Evolutionary conservation across 2,888 invertebrate species (phyloP).

Genomic region (Girardia tigrina): DNA sequence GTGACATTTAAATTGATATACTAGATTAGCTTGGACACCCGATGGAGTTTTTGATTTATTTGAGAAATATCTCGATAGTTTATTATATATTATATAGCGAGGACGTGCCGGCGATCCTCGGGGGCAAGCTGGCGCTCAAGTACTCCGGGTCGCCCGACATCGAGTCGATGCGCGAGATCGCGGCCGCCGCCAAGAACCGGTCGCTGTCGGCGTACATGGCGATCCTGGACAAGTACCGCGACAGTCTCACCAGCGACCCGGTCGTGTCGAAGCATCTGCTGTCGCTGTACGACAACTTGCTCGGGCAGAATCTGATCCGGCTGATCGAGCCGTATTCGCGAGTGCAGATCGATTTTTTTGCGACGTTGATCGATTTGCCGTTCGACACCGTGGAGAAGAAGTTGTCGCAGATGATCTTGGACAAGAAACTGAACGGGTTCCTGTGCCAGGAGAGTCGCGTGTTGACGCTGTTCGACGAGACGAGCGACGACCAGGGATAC

Average conservation of each 20-base stretch:
- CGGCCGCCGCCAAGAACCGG: conserved; percentile 83
- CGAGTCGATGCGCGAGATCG: conserved; percentile 93
- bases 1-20: too few species aligned
- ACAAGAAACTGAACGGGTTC: conserved; percentile 80
- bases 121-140: conserved; percentile 87
- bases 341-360: conserved; percentile 73
- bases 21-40: too few species aligned
- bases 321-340: conserved; percentile 96
- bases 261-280: conserved; percentile 91
- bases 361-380: conserved; percentile 73
- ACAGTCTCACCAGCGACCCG: conserved; percentile 80
- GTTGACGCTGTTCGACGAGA: conserved; percentile 87
- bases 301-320: conserved; percentile 92
- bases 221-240: conserved; percentile 69
- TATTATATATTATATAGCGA: too few species aligned
- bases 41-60: too few species aligned
- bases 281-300: conserved; percentile 88
- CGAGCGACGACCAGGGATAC: conserved; percentile 83
- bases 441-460: conserved; percentile 96
- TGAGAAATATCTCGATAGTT: too few species aligned
- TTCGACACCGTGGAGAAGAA: conserved; percentile 77
- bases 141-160: conserved; percentile 74
- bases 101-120: conserved; percentile 65
- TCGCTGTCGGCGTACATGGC: conserved; percentile 78
- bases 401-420: conserved; percentile 96